phyloP scores from a whole-genome alignment of 2,113 vertebrate genomes.

The Opisthocomus hoazin region DNA sequence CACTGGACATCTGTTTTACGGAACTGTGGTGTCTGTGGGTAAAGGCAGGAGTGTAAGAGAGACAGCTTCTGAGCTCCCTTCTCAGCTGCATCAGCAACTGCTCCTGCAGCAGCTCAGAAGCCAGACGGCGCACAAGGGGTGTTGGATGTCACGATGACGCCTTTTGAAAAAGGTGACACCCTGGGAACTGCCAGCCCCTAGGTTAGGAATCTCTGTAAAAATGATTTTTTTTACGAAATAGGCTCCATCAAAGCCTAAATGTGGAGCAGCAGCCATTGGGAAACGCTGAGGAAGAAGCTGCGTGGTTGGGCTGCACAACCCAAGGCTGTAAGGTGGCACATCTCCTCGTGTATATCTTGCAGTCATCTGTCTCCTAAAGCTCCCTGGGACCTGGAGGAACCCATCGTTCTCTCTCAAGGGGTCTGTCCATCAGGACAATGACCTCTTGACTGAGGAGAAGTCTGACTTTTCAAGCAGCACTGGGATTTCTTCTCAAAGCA shows the following conservation, averaged over 20 bases:
- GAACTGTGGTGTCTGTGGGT: not conserved
- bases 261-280: not conserved
- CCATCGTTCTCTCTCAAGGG: not conserved
- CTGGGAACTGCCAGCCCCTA: not conserved
- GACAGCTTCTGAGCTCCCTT: not conserved
- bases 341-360: not conserved
- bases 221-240: not conserved
- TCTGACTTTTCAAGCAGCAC: not conserved
- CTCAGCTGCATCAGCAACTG: not conserved
- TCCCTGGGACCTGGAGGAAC: not conserved
- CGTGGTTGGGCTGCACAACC: not conserved
- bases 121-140: not conserved
- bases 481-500: not conserved
- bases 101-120: not conserved
- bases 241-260: not conserved
- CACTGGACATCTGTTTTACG: not conserved
- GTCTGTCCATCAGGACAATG: not conserved
- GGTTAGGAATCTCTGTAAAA: not conserved
- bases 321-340: not conserved
- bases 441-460: not conserved
- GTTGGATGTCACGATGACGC: not conserved
- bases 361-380: not conserved
- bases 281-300: not conserved
- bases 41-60: not conserved
- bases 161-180: not conserved